These are phyloP conservation scores for Lasioglossum baleicum DNA, from an alignment of 1,140 invertebrate genomes.

Conservation along the genomic window DNA sequence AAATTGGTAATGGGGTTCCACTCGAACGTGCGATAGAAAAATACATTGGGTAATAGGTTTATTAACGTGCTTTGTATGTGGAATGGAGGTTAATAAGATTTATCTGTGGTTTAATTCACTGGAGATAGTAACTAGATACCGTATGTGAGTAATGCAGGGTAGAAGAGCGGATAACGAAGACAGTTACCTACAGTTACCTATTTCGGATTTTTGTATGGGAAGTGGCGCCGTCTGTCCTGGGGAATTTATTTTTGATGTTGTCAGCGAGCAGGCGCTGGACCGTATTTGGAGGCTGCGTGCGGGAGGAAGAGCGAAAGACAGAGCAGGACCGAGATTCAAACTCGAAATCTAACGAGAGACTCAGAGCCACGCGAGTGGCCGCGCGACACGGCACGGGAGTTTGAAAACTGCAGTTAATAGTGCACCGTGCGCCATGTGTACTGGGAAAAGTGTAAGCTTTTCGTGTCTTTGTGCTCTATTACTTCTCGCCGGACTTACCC, in stretches of 20 bases:
- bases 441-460: conserved; percentile 38
- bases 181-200: no score
- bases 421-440: conserved; percentile 59
- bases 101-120: no score
- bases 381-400: conserved; percentile 64
- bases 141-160: no score
- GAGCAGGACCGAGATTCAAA: conserved; percentile 62
- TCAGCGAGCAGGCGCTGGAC: conserved; percentile 67
- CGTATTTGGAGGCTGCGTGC: conserved; percentile 53
- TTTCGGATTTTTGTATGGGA: not conserved
- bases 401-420: conserved; percentile 54
- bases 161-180: no score
- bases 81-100: no score
- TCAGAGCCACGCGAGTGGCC: conserved; percentile 73
- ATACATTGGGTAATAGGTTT: no score
- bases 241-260: conserved; percentile 16
- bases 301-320: conserved; percentile 29
- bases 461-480: conserved; percentile 36
- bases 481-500: conserved; percentile 42
- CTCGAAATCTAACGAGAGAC: conserved; percentile 63
- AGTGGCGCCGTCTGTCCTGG: conserved; percentile 29
- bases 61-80: no score
- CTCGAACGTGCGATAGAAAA: no score
- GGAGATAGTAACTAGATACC: no score
- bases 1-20: no score